A percentile compares a stretch with the other conserved stretches of the same genome.
Conservation (phyloP, 2,888 invertebrate species). For the Sycophila texana region DNA sequence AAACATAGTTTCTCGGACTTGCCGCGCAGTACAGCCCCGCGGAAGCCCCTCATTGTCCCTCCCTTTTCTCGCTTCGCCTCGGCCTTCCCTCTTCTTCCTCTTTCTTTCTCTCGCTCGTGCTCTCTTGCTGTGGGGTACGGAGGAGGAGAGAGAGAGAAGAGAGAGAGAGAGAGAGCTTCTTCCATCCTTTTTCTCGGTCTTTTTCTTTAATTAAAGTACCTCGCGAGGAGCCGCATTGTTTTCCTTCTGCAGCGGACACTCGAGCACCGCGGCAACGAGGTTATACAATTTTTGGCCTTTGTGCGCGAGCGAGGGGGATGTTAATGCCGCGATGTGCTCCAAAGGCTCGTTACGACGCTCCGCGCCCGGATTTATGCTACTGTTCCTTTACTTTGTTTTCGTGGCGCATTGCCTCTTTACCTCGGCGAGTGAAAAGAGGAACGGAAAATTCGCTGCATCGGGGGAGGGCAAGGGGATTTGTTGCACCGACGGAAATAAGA, state of each 20-base stretch:
- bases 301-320: neutral
- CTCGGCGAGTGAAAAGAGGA: no score
- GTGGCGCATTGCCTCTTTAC: no score
- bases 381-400: neutral
- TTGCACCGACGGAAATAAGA: no score
- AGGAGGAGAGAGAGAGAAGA: neutral
- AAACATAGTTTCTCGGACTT: conserved; percentile 69
- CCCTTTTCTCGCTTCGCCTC: neutral
- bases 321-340: neutral
- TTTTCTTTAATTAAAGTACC: conserved; percentile 49
- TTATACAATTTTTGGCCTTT: conserved; percentile 27
- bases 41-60: conserved; percentile 51
- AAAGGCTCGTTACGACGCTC: neutral
- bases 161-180: conserved; percentile 51
- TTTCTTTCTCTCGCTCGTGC: neutral
- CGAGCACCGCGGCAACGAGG: neutral
- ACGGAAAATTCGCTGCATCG: no score
- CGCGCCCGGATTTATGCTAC: neutral
- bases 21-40: conserved; percentile 63
- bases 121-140: neutral
- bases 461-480: no score
- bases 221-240: conserved; percentile 26
- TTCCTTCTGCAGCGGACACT: conserved; percentile 8
- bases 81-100: neutral
- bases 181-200: conserved; percentile 51